phyloP scores from a whole-genome alignment of 2,797 vertebrate genomes.

The Cheirogaleus major region DNA sequence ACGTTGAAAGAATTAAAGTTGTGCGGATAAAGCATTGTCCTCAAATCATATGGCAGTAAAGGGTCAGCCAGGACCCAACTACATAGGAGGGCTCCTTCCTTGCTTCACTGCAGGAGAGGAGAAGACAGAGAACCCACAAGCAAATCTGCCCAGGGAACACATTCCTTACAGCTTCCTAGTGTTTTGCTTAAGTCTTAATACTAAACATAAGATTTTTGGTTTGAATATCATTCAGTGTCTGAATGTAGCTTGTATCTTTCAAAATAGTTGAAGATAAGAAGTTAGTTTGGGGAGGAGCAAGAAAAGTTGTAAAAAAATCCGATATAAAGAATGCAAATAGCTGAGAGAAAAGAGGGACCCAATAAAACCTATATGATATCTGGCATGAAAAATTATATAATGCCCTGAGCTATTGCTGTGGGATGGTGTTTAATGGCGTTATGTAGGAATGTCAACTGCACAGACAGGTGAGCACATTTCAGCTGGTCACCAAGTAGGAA shows the following conservation, averaged over 20 bases:
- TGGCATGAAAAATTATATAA: neutral
- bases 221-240: neutral
- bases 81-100: too few species aligned
- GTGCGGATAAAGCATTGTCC: neutral
- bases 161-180: neutral
- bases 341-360: neutral
- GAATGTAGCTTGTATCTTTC: neutral
- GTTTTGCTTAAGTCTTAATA: neutral
- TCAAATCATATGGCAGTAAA: neutral
- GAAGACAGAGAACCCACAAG: neutral
- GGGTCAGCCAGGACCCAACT: neutral
- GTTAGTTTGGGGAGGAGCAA: neutral
- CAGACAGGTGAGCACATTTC: neutral
- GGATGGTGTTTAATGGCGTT: neutral
- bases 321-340: neutral
- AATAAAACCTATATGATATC: neutral
- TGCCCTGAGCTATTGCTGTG: neutral
- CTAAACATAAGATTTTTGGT: neutral
- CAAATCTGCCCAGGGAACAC: neutral
- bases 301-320: neutral
- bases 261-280: neutral
- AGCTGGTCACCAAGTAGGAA: neutral
- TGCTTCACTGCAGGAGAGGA: rapidly evolving
- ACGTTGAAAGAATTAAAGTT: neutral
- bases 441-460: neutral